Base-by-base conservation (phyloP, 2,113 vertebrate genomes). In the Syrrhaptes paradoxus region DNA sequence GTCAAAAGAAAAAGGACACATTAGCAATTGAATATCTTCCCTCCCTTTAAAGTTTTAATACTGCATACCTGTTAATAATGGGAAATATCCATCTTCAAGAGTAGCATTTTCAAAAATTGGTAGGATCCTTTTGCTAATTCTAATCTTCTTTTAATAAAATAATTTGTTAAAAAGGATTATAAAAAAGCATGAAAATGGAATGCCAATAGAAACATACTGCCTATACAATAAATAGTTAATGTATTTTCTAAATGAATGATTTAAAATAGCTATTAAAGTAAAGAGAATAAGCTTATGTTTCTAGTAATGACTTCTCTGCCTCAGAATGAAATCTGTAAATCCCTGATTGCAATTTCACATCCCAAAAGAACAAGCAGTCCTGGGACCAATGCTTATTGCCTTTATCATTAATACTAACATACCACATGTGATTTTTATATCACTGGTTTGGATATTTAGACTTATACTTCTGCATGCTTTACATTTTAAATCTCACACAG, bases 281-380 rank as follows among this genome's bases (percentile, higher is more conserved):
- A 95, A 97, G 97, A 98, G 97, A 98, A 98, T 98, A 97, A 98
- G 98, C 97, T 98, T 98, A 98, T 98, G 96, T 98, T 98, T 98
- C 97, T 98, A 97, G 97, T 98, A 98, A 98, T 98, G 97, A 98
- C 98, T 98, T 98, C 97, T 97, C 96, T 97, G 97, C 98, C 97
- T 98, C 97, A 98, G 97, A 98, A 98, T 97, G 98, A 98, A 98
- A 98, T 98, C 97, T 98, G 98, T 98, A 98, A 98, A 98, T 98
- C 98, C 98, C 98, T 95, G 97, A 98, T 97, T 97, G 97, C 97
- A 97, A 98, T 97, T 98, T 97, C 97, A 97, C 97, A 97, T 97
- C 96, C 98, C 97, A 90, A 95, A 97, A 98, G 97, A 97, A 97
- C 92, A 91, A 95, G 87, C 87, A 95, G 96, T 97, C 97, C 97